Evolutionary conservation across 1,140 invertebrate genomes (phyloP).

Genomic region (Drosophila ambigua): DNA sequence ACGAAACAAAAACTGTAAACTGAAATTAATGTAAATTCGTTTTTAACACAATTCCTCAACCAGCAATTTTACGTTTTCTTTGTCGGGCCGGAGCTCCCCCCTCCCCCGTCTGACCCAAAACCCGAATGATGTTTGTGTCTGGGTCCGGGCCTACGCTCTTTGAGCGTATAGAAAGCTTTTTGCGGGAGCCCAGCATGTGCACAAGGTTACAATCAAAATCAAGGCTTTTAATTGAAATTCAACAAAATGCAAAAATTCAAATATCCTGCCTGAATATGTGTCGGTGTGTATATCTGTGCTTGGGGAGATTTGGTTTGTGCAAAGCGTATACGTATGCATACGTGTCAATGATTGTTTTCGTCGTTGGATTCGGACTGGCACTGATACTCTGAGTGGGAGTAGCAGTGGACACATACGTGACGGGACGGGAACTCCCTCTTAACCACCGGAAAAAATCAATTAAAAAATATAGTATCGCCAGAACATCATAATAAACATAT

Average conservation of each 20-base stretch:
- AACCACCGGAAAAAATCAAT: conserved; percentile 31
- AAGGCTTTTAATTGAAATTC: conserved; percentile 81
- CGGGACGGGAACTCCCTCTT: not conserved
- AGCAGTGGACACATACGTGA: conserved; percentile 1
- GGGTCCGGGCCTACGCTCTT: conserved; percentile 6
- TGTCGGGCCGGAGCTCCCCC: conserved; percentile 37
- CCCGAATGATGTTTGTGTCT: conserved; percentile 12
- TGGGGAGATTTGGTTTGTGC: conserved; percentile 38
- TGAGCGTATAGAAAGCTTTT: conserved; percentile 7
- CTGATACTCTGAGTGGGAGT: not conserved
- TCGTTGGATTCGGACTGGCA: not conserved
- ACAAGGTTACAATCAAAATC: conserved; percentile 76
- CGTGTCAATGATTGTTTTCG: conserved; percentile 51
- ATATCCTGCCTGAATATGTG: conserved; percentile 18
- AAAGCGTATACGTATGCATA: conserved; percentile 36
- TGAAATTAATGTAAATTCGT: conserved; percentile 76
- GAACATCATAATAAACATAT: conserved; percentile 47
- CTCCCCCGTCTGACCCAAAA: conserved; percentile 31
- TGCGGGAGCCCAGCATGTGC: conserved; percentile 52
- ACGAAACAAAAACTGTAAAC: conserved; percentile 54
- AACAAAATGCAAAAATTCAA: conserved; percentile 69
- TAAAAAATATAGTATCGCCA: conserved; percentile 39
- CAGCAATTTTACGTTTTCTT: conserved; percentile 67
- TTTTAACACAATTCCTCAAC: conserved; percentile 73
- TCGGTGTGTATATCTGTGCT: conserved; percentile 22